Evolutionary conservation across 2,113 vertebrate species (phyloP).

Genomic region (Engraulis encrasicolus): DNA sequence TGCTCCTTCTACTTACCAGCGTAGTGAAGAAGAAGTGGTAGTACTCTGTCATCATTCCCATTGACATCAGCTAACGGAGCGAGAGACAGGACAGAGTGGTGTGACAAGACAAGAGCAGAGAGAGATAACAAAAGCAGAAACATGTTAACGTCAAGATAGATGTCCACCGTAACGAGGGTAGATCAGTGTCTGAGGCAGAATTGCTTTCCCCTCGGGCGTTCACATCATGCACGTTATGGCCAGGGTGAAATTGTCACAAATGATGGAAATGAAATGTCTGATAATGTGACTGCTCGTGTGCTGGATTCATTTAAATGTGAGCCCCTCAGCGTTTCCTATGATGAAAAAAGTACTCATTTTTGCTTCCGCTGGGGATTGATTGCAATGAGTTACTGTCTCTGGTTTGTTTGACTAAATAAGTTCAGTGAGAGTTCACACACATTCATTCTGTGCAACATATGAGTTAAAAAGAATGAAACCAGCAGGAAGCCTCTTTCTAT

Average conservation of each 20-base stretch:
- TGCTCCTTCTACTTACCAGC: slow-evolving; percentile 81
- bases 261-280: slow-evolving; percentile 12
- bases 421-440: slow-evolving; percentile 33
- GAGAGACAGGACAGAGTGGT: not conserved
- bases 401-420: slow-evolving; percentile 10
- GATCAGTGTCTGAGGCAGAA: not conserved
- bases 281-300: not conserved
- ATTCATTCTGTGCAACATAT: not conserved
- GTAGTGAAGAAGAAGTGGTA: slow-evolving; percentile 99
- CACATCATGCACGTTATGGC: not conserved
- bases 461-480: not conserved
- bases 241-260: not conserved
- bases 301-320: not conserved
- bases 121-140: slow-evolving; percentile 11
- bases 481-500: not conserved
- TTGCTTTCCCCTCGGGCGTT: not conserved
- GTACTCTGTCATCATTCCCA: slow-evolving; percentile 99
- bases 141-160: slow-evolving; percentile 4
- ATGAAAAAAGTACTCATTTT: slow-evolving; percentile 12
- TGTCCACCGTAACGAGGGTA: not conserved
- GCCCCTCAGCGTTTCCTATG: not conserved
- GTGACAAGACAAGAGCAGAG: not conserved
- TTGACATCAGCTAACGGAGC: slow-evolving; percentile 85
- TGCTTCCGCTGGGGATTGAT: not conserved
- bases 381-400: slow-evolving; percentile 10